phyloP scores from a whole-genome alignment of 2,113 vertebrate genomes.

The Herpetotheres cachinnans region DNA sequence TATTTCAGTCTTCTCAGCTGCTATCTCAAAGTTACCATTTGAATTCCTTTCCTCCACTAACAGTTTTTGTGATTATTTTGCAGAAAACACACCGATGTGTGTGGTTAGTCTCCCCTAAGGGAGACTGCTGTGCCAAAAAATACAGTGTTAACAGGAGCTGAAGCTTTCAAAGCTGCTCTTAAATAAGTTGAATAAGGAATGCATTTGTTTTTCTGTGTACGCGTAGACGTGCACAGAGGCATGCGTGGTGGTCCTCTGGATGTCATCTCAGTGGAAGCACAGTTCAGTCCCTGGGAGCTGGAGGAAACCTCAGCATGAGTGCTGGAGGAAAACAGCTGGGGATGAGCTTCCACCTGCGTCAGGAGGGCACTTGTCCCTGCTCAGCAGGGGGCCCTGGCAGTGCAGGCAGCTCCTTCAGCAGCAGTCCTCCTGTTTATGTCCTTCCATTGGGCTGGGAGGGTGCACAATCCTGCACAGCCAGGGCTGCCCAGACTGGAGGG shows the following conservation, averaged over 20 bases:
- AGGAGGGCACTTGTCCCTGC: too few species aligned
- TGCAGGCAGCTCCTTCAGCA: neutral
- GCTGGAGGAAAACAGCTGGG: neutral
- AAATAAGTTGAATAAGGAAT: neutral
- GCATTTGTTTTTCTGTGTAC: rapidly evolving
- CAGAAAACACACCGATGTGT: neutral
- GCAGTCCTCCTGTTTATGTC: rapidly evolving
- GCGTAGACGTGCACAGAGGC: rapidly evolving
- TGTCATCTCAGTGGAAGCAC: neutral
- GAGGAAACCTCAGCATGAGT: neutral
- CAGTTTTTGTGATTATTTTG: neutral
- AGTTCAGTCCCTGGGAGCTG: neutral
- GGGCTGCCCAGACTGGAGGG: neutral
- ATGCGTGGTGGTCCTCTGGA: neutral
- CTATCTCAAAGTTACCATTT: neutral
- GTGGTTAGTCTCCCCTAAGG: neutral
- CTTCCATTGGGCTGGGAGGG: too few species aligned
- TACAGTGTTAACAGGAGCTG: neutral
- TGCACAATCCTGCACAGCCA: too few species aligned
- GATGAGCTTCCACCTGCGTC: neutral
- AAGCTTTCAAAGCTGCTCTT: neutral
- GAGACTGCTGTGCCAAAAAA: neutral
- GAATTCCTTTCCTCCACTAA: neutral
- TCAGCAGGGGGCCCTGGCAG: too few species aligned
- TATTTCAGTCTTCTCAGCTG: neutral